A percentile compares a stretch with the other conserved stretches of the same genome.
Evolutionary conservation across 2,888 invertebrate species (phyloP).

Genomic region (Tenthredo livida): DNA sequence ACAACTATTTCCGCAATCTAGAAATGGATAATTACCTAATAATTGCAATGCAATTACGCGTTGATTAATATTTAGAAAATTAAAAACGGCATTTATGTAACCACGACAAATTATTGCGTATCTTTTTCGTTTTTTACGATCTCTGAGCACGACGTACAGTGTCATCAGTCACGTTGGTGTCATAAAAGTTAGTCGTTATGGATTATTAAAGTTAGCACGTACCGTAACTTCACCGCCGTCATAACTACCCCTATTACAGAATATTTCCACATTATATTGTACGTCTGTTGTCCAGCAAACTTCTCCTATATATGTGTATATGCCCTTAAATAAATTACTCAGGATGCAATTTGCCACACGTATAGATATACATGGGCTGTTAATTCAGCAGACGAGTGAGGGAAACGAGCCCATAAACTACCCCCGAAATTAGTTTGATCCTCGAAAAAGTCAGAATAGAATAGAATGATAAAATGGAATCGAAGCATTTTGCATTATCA

Average conservation of each 20-base stretch:
- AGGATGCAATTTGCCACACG: not conserved
- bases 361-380: too few relatives aligned
- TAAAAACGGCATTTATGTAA: not conserved
- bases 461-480: not conserved
- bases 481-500: not conserved
- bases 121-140: not conserved
- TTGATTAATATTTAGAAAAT: not conserved
- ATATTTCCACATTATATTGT: not conserved
- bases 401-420: not conserved
- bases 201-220: conserved; percentile 57
- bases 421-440: not conserved
- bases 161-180: conserved; percentile 50
- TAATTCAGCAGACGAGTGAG: not conserved
- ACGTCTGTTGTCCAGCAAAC: not conserved
- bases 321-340: not conserved
- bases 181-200: conserved; percentile 51
- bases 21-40: not conserved
- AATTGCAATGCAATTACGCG: not conserved
- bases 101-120: not conserved
- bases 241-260: conserved; percentile 54
- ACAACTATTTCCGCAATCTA: not conserved
- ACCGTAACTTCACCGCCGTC: conserved; percentile 43
- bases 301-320: not conserved
- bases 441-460: not conserved
- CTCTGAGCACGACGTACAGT: conserved; percentile 24